A percentile compares a stretch with the other conserved stretches of the same genome.
phyloP scores from a whole-genome alignment of 2,113 vertebrate species.

The Oplegnathus fasciatus region DNA sequence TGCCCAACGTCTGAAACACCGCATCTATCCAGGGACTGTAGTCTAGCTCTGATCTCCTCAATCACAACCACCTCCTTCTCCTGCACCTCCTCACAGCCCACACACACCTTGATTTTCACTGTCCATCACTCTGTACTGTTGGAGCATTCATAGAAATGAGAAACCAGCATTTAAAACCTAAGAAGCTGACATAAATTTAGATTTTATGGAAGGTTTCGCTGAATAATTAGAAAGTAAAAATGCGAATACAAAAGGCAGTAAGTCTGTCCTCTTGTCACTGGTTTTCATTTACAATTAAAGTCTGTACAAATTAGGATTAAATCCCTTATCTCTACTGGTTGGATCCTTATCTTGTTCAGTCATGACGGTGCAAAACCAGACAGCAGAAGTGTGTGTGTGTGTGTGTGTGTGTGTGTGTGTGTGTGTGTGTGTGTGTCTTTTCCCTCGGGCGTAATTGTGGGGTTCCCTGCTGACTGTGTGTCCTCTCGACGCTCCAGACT shows the following conservation, averaged over 20 bases:
- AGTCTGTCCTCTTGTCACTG: neutral
- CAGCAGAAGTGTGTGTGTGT: slow-evolving; percentile 54
- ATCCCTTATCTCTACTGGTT: slow-evolving; percentile 14
- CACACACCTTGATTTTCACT: slow-evolving; percentile 36
- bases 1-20: slow-evolving; percentile 65
- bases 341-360: slow-evolving; percentile 49
- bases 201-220: slow-evolving; percentile 1
- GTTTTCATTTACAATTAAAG: slow-evolving; percentile 34
- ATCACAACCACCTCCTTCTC: slow-evolving; percentile 35
- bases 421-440: slow-evolving; percentile 37
- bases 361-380: slow-evolving; percentile 69
- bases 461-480: slow-evolving; percentile 62
- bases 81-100: slow-evolving; percentile 37
- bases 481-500: slow-evolving; percentile 62
- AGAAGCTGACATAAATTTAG: neutral
- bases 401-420: slow-evolving; percentile 41
- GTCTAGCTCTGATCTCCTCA: slow-evolving; percentile 52
- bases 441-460: slow-evolving; percentile 65
- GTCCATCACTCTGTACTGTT: slow-evolving; percentile 6
- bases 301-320: slow-evolving; percentile 48
- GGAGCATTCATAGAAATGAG: neutral
- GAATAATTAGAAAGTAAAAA: neutral
- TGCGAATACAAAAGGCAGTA: neutral
- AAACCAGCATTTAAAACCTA: neutral
- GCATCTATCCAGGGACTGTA: slow-evolving; percentile 47